Conservation (phyloP, 2,888 invertebrate species). For the Eupithecia subfuscata region DNA sequence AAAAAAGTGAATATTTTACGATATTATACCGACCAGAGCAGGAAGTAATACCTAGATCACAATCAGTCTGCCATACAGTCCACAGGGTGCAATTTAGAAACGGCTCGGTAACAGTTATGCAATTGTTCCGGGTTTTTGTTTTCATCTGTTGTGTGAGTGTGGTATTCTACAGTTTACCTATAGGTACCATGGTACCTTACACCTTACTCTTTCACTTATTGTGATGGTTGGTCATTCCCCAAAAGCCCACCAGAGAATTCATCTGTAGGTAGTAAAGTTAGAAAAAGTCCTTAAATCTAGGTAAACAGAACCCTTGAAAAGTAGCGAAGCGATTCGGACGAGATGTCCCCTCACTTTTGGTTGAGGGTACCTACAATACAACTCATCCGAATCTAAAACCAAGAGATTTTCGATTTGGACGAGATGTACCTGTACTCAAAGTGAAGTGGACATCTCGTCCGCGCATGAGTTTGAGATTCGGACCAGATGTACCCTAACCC, state of each 20-base stretch:
- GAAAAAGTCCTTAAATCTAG: background rate
- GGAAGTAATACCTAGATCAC: background rate
- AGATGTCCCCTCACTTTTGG: too few species aligned
- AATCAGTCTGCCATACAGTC: background rate
- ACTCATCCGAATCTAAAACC: too few species aligned
- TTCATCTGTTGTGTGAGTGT: slow-evolving; percentile 21
- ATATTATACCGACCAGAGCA: background rate
- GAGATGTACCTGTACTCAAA: too few species aligned
- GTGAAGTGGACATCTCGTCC: too few species aligned
- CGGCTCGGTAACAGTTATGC: slow-evolving; percentile 44
- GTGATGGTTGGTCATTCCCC: background rate
- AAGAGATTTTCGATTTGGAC: too few species aligned
- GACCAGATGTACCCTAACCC: too few species aligned
- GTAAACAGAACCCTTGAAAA: too few species aligned
- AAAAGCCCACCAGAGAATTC: background rate
- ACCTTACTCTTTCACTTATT: background rate
- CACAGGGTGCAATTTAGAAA: slow-evolving; percentile 7
- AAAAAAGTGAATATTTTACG: background rate
- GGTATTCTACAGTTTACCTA: background rate
- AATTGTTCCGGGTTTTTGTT: slow-evolving; percentile 53
- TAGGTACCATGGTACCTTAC: background rate
- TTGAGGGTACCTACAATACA: too few species aligned
- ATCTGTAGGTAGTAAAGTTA: background rate
- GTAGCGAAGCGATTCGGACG: too few species aligned
- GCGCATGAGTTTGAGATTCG: too few species aligned